Evolutionary conservation across 2,888 invertebrate genomes (phyloP).

Genomic region (Leptarthrus brevirostris): DNA sequence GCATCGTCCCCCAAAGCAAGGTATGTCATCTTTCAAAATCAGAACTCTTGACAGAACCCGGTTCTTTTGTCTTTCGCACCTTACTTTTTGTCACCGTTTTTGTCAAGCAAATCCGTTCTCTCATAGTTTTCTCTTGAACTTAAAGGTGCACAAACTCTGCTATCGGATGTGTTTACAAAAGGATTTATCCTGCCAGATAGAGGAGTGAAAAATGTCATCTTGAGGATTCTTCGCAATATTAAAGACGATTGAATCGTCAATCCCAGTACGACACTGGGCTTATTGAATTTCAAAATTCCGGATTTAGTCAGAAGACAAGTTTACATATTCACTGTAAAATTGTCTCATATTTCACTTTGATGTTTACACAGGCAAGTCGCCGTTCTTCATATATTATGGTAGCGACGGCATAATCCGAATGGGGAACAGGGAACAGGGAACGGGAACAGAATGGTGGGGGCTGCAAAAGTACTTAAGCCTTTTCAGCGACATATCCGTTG

Average conservation of each 20-base stretch:
- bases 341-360: constrained; percentile 11
- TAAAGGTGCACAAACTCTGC: not conserved
- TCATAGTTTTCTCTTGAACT: no score
- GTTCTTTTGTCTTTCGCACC: no score
- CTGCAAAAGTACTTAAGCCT: not conserved
- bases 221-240: not conserved
- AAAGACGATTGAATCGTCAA: constrained; percentile 11
- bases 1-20: no score
- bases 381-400: no score
- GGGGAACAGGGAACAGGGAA: no score
- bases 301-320: constrained; percentile 20
- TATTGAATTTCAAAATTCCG: constrained; percentile 23
- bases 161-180: not conserved
- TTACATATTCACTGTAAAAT: constrained; percentile 3
- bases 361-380: constrained; percentile 4
- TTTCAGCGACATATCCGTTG: not conserved
- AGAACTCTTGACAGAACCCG: no score
- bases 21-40: no score
- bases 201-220: not conserved
- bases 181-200: not conserved
- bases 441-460: not conserved
- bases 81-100: no score
- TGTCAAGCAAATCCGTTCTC: no score
- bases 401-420: no score
- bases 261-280: constrained; percentile 8